Evolutionary conservation across 1,140 invertebrate genomes (phyloP).

Genomic region (Ips nitidus): DNA sequence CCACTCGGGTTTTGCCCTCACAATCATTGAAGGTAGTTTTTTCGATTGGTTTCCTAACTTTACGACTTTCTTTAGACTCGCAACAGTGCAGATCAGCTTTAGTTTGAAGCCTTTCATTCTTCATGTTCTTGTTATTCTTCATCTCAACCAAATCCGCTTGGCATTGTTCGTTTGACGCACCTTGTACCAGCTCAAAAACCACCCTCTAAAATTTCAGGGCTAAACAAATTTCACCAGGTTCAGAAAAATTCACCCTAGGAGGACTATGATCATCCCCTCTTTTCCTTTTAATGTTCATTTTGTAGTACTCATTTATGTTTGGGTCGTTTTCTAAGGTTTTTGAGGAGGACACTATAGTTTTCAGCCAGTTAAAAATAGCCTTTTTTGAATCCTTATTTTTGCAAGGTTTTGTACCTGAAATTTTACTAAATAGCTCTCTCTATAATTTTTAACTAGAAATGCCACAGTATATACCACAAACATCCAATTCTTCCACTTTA

Average conservation of each 20-base stretch:
- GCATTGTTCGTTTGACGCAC: not conserved
- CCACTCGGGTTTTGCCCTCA: constrained; percentile 53
- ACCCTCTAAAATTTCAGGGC: not conserved
- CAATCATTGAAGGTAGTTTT: constrained; percentile 35
- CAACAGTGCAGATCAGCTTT: constrained; percentile 23
- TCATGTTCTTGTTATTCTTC: constrained; percentile 13
- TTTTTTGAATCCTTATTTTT: constrained; percentile 5
- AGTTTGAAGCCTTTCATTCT: constrained; percentile 3
- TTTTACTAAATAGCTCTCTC: not conserved
- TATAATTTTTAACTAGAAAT: not conserved
- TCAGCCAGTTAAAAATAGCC: constrained; percentile 19
- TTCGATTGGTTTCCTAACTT: constrained; percentile 17
- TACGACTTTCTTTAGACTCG: constrained; percentile 8
- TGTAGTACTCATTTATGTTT: constrained; percentile 42
- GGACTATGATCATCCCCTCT: constrained; percentile 39
- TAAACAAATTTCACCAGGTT: not conserved
- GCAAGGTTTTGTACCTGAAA: not conserved
- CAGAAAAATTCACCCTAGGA: constrained; percentile 41
- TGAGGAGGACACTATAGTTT: constrained; percentile 3
- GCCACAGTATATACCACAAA: not conserved
- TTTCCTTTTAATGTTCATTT: constrained; percentile 44
- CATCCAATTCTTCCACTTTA: not conserved
- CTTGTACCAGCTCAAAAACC: constrained; percentile 5
- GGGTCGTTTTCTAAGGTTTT: not conserved
- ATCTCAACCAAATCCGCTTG: constrained; percentile 11